Conservation (phyloP, 2,888 invertebrate species). For the Patella depressa region DNA sequence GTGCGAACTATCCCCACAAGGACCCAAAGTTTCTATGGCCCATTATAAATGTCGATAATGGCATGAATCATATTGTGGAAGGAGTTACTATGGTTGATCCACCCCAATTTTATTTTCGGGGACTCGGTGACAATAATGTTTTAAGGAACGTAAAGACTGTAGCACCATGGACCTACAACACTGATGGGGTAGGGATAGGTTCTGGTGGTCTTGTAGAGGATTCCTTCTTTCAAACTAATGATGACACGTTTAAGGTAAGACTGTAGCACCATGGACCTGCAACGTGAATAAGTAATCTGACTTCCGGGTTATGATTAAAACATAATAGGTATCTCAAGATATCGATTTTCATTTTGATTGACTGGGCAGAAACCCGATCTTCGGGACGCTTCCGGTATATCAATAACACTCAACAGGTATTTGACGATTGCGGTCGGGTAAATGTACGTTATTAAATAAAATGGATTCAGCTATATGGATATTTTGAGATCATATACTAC, state of each 20-base stretch:
- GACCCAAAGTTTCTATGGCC: neutral
- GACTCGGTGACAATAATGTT: slow-evolving; percentile 12
- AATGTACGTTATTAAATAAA: no score
- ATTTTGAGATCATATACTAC: no score
- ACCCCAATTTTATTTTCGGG: slow-evolving; percentile 12
- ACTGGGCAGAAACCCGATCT: no score
- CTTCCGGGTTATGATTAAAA: no score
- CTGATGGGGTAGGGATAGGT: slow-evolving; percentile 23
- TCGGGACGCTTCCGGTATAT: no score
- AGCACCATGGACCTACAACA: slow-evolving; percentile 24
- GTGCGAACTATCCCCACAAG: slow-evolving; percentile 11
- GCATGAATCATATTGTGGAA: slow-evolving; percentile 13
- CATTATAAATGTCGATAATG: slow-evolving; percentile 17
- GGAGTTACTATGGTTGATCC: slow-evolving; percentile 23
- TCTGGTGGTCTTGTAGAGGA: slow-evolving; percentile 25
- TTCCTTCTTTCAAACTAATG: slow-evolving; percentile 22
- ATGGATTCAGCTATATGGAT: no score
- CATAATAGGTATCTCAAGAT: no score
- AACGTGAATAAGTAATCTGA: no score
- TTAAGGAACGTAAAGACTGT: slow-evolving; percentile 22
- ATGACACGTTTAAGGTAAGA: slow-evolving; percentile 26
- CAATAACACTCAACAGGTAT: no score
- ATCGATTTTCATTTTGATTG: no score
- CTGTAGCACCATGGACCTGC: neutral
- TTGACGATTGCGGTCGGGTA: no score